Conservation (phyloP, 23 tunicate genomes). For the Pegea sp. region DNA sequence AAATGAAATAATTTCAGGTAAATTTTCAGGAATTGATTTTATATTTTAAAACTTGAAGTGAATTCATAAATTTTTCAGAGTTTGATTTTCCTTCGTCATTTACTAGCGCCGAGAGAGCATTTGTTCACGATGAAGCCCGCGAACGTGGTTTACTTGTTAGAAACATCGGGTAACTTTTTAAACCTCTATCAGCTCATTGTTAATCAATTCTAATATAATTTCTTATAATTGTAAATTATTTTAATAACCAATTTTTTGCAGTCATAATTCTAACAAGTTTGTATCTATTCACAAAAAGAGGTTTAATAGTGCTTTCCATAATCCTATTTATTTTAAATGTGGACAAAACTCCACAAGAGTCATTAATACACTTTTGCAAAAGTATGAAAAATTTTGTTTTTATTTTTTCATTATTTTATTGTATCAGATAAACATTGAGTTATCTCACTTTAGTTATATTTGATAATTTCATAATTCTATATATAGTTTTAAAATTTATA, state of each 20-base stretch:
- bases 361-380: conserved; percentile 30
- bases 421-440: too few species aligned
- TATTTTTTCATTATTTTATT: too few species aligned
- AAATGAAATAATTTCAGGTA: not conserved
- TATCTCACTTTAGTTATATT: too few species aligned
- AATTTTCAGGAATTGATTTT: not conserved
- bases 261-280: conserved; percentile 31
- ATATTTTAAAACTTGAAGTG: not conserved
- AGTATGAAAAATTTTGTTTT: too few species aligned
- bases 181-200: not conserved
- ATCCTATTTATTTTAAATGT: conserved; percentile 21
- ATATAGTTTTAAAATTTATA: too few species aligned
- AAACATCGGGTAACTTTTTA: conserved; percentile 44
- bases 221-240: not conserved
- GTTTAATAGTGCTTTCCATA: conserved; percentile 19
- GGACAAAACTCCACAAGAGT: conserved; percentile 65
- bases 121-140: conserved; percentile 21
- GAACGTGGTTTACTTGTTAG: conserved; percentile 31
- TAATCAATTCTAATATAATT: not conserved
- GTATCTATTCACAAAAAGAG: conserved; percentile 30
- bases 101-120: conserved; percentile 59
- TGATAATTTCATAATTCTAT: too few species aligned
- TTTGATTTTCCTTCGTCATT: conserved; percentile 70
- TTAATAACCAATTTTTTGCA: not conserved
- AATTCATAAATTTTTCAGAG: conserved; percentile 9